A percentile compares a stretch with the other conserved stretches of the same genome.
phyloP scores from a whole-genome alignment of 2,797 vertebrate genomes.

The Cossypha caffra region DNA sequence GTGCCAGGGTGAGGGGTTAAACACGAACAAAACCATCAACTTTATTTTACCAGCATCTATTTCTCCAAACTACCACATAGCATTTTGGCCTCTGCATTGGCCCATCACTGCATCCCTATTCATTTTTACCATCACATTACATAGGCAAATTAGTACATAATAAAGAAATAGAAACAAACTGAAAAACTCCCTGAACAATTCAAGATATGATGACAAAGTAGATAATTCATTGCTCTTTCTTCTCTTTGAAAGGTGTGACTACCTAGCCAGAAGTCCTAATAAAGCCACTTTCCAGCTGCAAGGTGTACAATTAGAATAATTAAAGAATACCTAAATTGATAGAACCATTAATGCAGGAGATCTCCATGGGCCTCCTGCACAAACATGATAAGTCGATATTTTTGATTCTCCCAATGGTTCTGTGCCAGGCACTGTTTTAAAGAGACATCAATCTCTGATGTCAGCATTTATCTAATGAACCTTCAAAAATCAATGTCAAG shows the following conservation, averaged over 20 bases:
- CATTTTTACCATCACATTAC: constrained; percentile 53
- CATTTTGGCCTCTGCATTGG: constrained; percentile 52
- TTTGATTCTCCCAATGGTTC: constrained; percentile 91
- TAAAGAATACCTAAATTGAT: constrained; percentile 82
- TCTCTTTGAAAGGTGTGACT: not conserved
- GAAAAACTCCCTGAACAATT: constrained; percentile 65
- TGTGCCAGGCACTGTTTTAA: constrained; percentile 92
- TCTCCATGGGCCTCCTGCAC: constrained; percentile 76
- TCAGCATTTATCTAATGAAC: constrained; percentile 99
- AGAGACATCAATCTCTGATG: constrained; percentile 99
- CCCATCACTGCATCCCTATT: constrained; percentile 62
- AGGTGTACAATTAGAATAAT: constrained; percentile 86
- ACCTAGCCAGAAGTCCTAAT: constrained; percentile 59
- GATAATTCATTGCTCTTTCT: constrained; percentile 32
- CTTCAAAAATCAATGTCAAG: constrained; percentile 91
- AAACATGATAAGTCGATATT: constrained; percentile 89
- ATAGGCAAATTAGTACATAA: constrained; percentile 71
- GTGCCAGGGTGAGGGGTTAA: constrained; percentile 82
- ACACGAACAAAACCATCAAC: constrained; percentile 81
- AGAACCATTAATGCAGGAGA: constrained; percentile 81
- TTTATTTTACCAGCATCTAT: constrained; percentile 76
- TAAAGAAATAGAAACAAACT: constrained; percentile 48
- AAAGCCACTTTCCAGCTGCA: constrained; percentile 77
- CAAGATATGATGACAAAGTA: constrained; percentile 70
- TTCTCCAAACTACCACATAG: constrained; percentile 66